A percentile compares a stretch with the other conserved stretches of the same genome.
Conservation (phyloP, 1,140 invertebrate genomes). For the Wasmannia auropunctata region DNA sequence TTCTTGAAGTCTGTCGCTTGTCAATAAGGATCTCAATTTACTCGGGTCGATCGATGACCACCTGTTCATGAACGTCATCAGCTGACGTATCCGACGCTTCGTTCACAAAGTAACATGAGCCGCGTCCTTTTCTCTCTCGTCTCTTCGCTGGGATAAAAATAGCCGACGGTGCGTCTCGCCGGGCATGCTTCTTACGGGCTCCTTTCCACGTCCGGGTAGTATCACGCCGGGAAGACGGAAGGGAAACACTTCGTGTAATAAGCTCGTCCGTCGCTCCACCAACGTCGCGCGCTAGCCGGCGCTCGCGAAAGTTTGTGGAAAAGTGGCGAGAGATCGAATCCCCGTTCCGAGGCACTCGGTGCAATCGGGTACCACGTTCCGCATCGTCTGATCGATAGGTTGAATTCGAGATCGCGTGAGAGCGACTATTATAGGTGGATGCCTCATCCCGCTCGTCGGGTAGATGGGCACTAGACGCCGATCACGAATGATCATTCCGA, state of each 20-base stretch:
- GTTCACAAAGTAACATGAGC: constrained; percentile 47
- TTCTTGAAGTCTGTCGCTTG: not conserved
- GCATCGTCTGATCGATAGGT: constrained; percentile 66
- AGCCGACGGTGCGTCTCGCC: constrained; percentile 25
- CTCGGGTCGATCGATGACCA: constrained; percentile 50
- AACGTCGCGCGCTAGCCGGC: constrained; percentile 1
- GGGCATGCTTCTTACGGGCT: constrained; percentile 25
- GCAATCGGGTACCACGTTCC: constrained; percentile 59
- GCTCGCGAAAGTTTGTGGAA: constrained; percentile 40
- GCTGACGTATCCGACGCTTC: constrained; percentile 48
- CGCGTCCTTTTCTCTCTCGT: constrained; percentile 35
- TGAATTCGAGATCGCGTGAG: constrained; percentile 73
- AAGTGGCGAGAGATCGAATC: constrained; percentile 47
- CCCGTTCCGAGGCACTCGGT: constrained; percentile 52
- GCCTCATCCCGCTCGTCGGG: constrained; percentile 50
- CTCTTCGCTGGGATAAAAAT: constrained; percentile 59
- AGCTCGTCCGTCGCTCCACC: constrained; percentile 26
- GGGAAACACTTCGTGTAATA: constrained; percentile 62
- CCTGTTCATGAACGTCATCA: constrained; percentile 56
- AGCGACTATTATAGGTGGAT: constrained; percentile 65
- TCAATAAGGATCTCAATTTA: constrained; percentile 43
- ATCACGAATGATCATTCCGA: constrained; percentile 64
- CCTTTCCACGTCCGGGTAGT: constrained; percentile 13
- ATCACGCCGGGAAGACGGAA: constrained; percentile 49
- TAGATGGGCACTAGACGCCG: constrained; percentile 67